phyloP scores from a whole-genome alignment of 2,113 vertebrate species.

The Drymodes brunneopygia region DNA sequence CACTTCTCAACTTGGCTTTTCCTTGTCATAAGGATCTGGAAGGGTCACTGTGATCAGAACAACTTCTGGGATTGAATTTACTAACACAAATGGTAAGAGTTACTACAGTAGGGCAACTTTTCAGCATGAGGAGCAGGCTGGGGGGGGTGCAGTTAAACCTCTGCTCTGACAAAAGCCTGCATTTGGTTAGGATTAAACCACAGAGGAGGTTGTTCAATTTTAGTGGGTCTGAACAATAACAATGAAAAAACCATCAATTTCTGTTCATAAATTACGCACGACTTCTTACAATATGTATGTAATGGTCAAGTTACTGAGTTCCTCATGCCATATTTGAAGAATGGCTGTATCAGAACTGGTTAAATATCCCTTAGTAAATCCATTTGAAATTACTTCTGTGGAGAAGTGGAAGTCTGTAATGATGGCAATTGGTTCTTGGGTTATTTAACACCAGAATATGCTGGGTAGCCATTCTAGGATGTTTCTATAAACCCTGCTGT shows the following conservation, averaged over 20 bases:
- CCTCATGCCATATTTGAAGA: background rate
- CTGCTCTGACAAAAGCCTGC: background rate
- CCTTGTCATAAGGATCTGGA: background rate
- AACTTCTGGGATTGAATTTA: background rate
- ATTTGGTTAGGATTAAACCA: background rate
- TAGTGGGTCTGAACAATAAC: background rate
- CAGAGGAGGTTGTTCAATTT: background rate
- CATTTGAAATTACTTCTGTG: background rate
- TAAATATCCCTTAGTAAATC: background rate
- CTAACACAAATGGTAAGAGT: background rate
- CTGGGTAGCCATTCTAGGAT: background rate
- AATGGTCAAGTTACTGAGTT: background rate
- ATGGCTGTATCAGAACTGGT: background rate
- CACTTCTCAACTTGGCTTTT: background rate
- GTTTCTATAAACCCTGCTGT: background rate
- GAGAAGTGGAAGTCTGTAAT: background rate
- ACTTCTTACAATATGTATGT: rapidly evolving
- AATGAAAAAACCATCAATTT: background rate
- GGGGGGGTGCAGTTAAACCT: background rate
- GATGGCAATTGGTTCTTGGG: background rate
- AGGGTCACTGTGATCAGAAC: background rate
- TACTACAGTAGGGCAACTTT: background rate
- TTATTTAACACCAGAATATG: background rate
- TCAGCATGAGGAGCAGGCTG: background rate
- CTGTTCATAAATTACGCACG: background rate